Evolutionary conservation across 2,113 vertebrate genomes (phyloP).

Genomic region (Crotophaga sulcirostris): DNA sequence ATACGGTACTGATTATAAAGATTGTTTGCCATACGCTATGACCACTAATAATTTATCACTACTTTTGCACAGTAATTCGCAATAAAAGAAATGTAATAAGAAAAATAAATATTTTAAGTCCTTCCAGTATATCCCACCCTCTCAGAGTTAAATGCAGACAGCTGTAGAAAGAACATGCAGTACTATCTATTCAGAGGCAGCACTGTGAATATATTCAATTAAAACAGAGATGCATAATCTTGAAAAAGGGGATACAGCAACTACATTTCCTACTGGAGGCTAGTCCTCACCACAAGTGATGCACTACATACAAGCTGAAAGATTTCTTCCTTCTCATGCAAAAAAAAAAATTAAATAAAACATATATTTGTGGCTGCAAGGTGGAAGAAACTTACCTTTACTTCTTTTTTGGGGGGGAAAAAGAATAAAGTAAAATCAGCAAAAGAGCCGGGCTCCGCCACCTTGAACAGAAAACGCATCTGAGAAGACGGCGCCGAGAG

Average conservation of each 20-base stretch:
- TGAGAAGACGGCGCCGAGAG: background rate
- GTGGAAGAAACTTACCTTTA: conserved; percentile 43
- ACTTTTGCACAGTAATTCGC: background rate
- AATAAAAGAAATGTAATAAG: background rate
- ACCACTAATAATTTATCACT: background rate
- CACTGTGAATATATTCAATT: background rate
- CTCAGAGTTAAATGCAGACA: background rate
- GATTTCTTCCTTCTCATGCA: background rate
- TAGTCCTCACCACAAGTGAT: background rate
- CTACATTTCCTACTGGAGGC: background rate
- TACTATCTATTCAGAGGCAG: background rate
- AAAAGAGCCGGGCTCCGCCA: background rate
- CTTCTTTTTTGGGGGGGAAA: background rate
- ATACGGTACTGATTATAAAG: background rate
- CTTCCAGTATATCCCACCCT: background rate
- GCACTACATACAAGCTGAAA: background rate
- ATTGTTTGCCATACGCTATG: background rate
- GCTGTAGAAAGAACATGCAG: background rate
- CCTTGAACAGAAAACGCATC: background rate
- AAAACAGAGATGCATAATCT: background rate
- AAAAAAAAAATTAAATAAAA: background rate
- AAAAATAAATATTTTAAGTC: background rate
- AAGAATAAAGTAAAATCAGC: background rate
- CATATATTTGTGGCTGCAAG: background rate
- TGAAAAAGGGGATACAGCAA: background rate